Base-by-base conservation (phyloP, 1,140 invertebrate species). In the Cecropterus lyciades region DNA sequence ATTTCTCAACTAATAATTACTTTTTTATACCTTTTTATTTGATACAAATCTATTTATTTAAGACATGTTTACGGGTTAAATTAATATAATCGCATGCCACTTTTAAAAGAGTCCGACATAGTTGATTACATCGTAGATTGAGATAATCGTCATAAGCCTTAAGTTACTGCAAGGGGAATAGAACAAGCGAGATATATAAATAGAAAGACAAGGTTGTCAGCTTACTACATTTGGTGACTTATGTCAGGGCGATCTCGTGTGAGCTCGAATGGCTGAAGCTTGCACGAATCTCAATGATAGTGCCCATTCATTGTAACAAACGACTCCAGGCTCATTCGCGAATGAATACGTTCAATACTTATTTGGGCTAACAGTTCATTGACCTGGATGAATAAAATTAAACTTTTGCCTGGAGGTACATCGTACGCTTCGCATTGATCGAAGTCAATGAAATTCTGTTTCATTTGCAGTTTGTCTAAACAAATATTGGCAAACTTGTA, bases 181-280 rank as follows among this genome's bases (percentile, higher is more conserved):
- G 64, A 72, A 73, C 59, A 43, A 64, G 67, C 56, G 72, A 80
- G 83, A 65, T 82, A 80, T 82, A 83, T 79, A 82, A 71, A 85
- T 89, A 87, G 81, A 85, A 79, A 84, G 56, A 78, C 89, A 91
- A 91, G 89, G 89, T 79, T 81, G 82, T 67, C 86, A 81, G 80
- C 76, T 74, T 91, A 77, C 89, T 91, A 74, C 84, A 87, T 91
- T 91, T 90, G 87, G 89, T 79, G 85, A 83, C 87, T 85, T 81
- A 84, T 91, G 89, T 91, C 89, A 91, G 77, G 89, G 89, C 75
- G 84, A 85, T 82, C 73, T 73, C 77, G 75, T 79, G 73, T 80
- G 67, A 67, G 72, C 62, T 67, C 60, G 48, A 46, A 49, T 51
- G 59, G 57, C 64, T 67, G 66, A 65, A 70, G 52, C 65, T 63